Evolutionary conservation across 2,113 vertebrate species (phyloP).

Genomic region (Cavia aperea): DNA sequence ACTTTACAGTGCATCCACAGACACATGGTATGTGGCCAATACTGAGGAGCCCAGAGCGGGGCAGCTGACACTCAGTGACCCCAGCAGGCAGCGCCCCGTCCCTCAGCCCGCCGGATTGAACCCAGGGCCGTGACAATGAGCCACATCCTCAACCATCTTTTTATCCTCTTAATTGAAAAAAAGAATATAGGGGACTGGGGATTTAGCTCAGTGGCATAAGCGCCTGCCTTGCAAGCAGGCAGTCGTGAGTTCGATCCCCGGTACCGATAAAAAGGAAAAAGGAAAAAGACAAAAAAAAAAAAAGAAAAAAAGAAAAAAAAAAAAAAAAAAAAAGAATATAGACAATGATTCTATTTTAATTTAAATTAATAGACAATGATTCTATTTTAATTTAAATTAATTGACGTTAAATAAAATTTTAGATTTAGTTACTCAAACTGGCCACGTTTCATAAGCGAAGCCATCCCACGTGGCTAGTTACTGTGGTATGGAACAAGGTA

Average conservation of each 20-base stretch:
- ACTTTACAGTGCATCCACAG: not conserved
- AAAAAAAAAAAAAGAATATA: no score
- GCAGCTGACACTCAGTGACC: not conserved
- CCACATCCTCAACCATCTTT: not conserved
- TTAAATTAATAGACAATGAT: not conserved
- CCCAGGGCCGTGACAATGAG: not conserved
- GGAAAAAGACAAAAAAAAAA: no score
- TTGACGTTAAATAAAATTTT: not conserved
- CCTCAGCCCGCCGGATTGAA: not conserved
- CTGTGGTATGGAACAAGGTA: no score
- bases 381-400: not conserved
- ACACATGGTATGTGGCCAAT: not conserved
- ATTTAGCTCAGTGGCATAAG: no score
- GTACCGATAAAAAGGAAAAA: no score
- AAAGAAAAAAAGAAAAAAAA: no score
- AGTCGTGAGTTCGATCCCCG: no score
- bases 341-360: no score
- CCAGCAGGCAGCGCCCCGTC: not conserved
- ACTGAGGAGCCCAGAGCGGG: fast-evolving
- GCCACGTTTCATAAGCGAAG: not conserved
- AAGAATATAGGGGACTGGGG: not conserved
- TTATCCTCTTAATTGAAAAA: not conserved
- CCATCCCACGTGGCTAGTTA: not conserved
- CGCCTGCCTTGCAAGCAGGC: no score
- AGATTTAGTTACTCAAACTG: not conserved